phyloP scores from a whole-genome alignment of 2,113 vertebrate species.

The Mustelus asterias region DNA sequence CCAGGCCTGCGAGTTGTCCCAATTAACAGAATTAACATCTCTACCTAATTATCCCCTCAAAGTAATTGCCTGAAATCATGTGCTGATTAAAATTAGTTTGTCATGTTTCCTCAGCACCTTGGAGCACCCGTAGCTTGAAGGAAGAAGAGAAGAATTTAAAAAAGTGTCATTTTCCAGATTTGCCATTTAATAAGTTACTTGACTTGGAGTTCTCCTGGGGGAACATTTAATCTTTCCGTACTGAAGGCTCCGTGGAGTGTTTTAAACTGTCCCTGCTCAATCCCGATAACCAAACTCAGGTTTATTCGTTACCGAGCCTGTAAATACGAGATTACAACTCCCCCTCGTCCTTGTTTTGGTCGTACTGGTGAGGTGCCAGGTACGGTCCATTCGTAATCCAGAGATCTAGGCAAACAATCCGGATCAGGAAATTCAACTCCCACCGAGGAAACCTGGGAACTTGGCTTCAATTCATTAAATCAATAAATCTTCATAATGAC shows the following conservation, averaged over 20 bases:
- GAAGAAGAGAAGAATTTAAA: background rate
- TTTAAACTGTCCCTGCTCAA: background rate
- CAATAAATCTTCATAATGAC: too few species aligned
- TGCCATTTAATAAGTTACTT: background rate
- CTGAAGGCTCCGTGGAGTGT: background rate
- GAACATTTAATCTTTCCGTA: background rate
- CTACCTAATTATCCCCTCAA: conserved; percentile 3
- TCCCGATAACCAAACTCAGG: background rate
- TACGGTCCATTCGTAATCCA: too few species aligned
- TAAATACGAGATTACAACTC: background rate
- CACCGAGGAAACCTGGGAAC: too few species aligned
- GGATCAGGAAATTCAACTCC: background rate
- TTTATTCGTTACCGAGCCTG: background rate
- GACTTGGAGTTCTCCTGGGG: background rate
- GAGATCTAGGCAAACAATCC: too few species aligned
- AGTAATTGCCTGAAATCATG: conserved; percentile 14
- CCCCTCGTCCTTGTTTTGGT: background rate
- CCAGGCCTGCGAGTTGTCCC: background rate
- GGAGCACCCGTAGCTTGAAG: background rate
- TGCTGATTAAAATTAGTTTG: conserved; percentile 20
- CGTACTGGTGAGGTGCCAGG: background rate
- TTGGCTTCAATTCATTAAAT: too few species aligned
- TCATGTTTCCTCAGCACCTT: background rate
- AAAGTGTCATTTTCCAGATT: background rate
- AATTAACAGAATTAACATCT: conserved; percentile 28